These are phyloP conservation scores for Iphiclides podalirius DNA, from an alignment of 2,888 invertebrate species.

Conservation along the genomic window DNA sequence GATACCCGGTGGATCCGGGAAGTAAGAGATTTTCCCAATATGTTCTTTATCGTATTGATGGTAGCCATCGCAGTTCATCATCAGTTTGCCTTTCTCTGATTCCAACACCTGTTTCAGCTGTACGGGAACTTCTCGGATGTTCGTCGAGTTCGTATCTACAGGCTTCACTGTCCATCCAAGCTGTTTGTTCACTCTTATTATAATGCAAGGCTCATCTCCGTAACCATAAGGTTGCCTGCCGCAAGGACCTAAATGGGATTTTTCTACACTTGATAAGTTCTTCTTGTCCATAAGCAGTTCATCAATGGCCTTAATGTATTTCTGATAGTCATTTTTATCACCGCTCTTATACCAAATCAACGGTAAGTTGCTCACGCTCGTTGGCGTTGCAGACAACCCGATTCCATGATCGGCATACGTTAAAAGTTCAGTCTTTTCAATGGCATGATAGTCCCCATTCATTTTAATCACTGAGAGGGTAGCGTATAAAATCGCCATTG, in stretches of 20 bases:
- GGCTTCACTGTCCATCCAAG: conserved; percentile 58
- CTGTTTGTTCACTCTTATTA: conserved; percentile 61
- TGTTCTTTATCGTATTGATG: conserved; percentile 63
- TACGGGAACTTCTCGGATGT: conserved; percentile 38
- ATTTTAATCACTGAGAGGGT: conserved; percentile 45
- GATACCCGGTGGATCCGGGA: conserved; percentile 64
- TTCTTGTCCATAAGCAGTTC: conserved; percentile 39
- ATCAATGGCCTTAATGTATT: conserved; percentile 55
- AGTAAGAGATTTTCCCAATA: conserved; percentile 55
- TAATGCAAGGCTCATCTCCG: conserved; percentile 56
- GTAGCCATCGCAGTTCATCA: conserved; percentile 58
- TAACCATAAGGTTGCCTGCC: conserved; percentile 59
- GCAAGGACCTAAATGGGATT: conserved; percentile 54
- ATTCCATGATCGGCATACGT: conserved; percentile 49
- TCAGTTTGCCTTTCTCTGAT: conserved; percentile 44
- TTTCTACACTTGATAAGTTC: conserved; percentile 37
- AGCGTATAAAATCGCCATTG: conserved; percentile 47
- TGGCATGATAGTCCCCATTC: conserved; percentile 31
- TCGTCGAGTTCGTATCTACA: conserved; percentile 39
- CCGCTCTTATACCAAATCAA: conserved; percentile 57
- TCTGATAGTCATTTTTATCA: conserved; percentile 43
- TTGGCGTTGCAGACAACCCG: conserved; percentile 59
- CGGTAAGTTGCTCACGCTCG: conserved; percentile 44
- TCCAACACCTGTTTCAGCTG: conserved; percentile 51
- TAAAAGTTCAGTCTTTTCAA: conserved; percentile 36